Evolutionary conservation across 2,113 vertebrate species (phyloP), one percentile per base, ranked within the genome.

Genomic region (Carassius auratus): DNA sequence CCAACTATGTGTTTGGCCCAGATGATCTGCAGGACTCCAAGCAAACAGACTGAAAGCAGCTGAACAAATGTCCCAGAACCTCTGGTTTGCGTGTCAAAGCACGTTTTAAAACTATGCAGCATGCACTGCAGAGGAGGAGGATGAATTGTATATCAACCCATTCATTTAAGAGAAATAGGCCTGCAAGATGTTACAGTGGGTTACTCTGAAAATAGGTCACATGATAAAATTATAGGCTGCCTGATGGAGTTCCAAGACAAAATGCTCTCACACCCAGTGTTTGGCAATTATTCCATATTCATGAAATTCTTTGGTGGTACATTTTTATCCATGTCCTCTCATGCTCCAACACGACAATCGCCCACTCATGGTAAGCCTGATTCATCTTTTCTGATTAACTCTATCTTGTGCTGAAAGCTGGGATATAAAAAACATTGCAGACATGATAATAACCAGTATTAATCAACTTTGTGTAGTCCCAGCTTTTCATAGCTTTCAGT

Each of bases 1-100:
- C 1, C 75, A 76, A 57, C 26, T 55, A 50, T 80, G 57, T 55
- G 78, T 76, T 82, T 76, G 30, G 45, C 23, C 76, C 17, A 74
- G 55, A 68, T 59, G 33, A 81, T 45, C 84, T n/a, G 66, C 84
- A 80, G 76, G 77, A 81, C 68, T 52, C 55, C 45, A 76, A 85
- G 64, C 50, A 85, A 86, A 83, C 71, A 86, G 61, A 42, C 80
- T 57, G 17, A 78, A 78, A 71, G 9, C 86, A 86, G 86, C 86
- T 86, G 85, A 86, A 77, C 82, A 86, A 83, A 86, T 78, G 74
- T 38, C 69, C 73, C 26, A 73, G 50, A 80, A 73, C 52, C 50
- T 55, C 74, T 5, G 33, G 6, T 12, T 26, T 45, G 17, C 73
- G 5, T 79, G 45, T 79, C 62, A 50, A 66, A 55, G 57, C 64